These are phyloP conservation scores for Alcedo quadribrachys DNA, from an alignment of 2,797 vertebrate species.

Conservation along the genomic window DNA sequence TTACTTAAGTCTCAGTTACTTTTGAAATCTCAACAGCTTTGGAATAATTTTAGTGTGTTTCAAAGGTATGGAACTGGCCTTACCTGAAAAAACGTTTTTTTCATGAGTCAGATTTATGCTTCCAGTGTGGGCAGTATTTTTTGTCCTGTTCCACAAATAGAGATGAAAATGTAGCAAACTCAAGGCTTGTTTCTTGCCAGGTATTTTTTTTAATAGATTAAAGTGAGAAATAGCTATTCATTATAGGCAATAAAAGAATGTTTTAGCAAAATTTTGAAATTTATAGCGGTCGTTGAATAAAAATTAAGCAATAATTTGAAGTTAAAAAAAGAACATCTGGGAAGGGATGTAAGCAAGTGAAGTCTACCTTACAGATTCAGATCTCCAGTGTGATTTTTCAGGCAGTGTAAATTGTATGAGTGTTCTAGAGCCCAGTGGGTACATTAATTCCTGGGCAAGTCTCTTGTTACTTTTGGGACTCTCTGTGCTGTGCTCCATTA, in stretches of 20 bases:
- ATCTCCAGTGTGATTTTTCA: neutral
- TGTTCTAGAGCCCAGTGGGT: neutral
- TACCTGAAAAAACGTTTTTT: neutral
- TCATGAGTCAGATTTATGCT: neutral
- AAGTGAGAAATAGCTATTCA: neutral
- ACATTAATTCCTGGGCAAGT: neutral
- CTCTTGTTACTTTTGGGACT: neutral
- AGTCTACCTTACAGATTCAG: neutral
- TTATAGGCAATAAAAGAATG: neutral
- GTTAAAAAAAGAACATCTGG: neutral
- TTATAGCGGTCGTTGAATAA: neutral
- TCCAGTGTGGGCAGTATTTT: neutral
- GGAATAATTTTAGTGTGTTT: neutral
- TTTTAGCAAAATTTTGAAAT: neutral
- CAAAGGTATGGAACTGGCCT: neutral
- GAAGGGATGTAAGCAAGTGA: neutral
- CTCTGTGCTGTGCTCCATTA: neutral
- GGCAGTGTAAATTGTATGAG: neutral
- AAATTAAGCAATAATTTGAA: neutral
- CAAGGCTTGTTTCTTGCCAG: neutral
- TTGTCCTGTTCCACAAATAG: neutral
- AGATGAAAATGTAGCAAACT: neutral
- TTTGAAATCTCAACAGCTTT: neutral
- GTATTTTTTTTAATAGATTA: neutral
- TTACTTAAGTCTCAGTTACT: neutral